phyloP scores from a whole-genome alignment of 23 tunicate genomes.

The Phallusia fumigata region DNA sequence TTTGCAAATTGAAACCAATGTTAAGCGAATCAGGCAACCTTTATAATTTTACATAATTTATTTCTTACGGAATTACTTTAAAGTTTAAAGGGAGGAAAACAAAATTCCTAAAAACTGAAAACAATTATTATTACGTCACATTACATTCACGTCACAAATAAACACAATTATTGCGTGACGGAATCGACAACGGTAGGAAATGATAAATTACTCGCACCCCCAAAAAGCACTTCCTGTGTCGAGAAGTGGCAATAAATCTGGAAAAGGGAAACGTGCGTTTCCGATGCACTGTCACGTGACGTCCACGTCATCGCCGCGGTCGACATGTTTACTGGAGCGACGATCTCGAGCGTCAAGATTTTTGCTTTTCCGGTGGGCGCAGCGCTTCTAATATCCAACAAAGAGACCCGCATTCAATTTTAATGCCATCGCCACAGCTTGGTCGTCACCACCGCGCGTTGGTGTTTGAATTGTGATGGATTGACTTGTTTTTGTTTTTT shows the following conservation, averaged over 20 bases:
- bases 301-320: not conserved
- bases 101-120: too few relatives aligned
- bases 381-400: not conserved
- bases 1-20: too few relatives aligned
- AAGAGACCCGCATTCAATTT: not conserved
- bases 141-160: too few relatives aligned
- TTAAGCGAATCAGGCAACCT: too few relatives aligned
- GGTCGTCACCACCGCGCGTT: too few relatives aligned
- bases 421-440: not conserved
- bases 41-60: too few relatives aligned
- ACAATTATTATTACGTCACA: too few relatives aligned
- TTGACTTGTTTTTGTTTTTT: too few relatives aligned
- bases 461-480: too few relatives aligned
- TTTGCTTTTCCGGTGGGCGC: not conserved
- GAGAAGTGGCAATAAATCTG: not conserved
- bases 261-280: not conserved
- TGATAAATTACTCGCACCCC: not conserved
- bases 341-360: not conserved
- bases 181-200: not conserved
- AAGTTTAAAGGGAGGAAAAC: too few relatives aligned
- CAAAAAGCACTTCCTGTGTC: not conserved
- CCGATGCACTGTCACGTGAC: constrained; percentile 4
- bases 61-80: too few relatives aligned
- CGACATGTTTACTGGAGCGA: not conserved
- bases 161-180: too few relatives aligned